Evolutionary conservation across 2,888 invertebrate genomes (phyloP), one percentile per base, ranked within the genome.

Genomic region (Invenusta paracnida): DNA sequence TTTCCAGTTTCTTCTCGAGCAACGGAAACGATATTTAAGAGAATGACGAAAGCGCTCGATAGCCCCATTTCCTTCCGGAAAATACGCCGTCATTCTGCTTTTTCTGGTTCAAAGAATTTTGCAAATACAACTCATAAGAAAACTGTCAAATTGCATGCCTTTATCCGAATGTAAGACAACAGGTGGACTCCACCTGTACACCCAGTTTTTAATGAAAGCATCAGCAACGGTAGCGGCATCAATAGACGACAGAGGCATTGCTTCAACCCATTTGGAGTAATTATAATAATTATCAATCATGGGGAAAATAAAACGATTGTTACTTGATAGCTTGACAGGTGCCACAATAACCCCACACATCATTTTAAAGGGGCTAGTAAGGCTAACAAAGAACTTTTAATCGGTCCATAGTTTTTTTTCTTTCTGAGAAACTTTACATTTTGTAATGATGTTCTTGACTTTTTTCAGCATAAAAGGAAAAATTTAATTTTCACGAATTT

Each of bases 251-350:
- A 79, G 5, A n/a, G 79, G 79, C 23, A 28, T 25, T 27, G 29
- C 79, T 79, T 79, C 79, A 79, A 28, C 79, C 79, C 11, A 79
- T 79, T 79, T 79, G 23, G 79, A 27, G 29, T 66, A 66, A 66
- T 66, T 66, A n/a, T 66, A n/a, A n/a, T n/a, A n/a, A n/a, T n/a
- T n/a, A n/a, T n/a, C 66, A 66, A 66, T 66, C 66, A 66, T 66
- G n/a, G 66, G 11, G 11, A 66, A 66, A 13, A 66, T 13, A 66
- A 13, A 66, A 13, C n/a, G 66, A 11, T n/a, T 13, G 66, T 13
- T n/a, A 66, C n/a, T n/a, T n/a, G n/a, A n/a, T n/a, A n/a, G 29
- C 23, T 28, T 79, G 23, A 79, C 23, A 79, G 79, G 79, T 27
- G 11, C 79, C 11, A 79, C 79, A 27, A 79, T 27, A 28, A 27